These are phyloP conservation scores for Melolontha melolontha DNA, from an alignment of 2,888 invertebrate genomes.

Conservation along the genomic window DNA sequence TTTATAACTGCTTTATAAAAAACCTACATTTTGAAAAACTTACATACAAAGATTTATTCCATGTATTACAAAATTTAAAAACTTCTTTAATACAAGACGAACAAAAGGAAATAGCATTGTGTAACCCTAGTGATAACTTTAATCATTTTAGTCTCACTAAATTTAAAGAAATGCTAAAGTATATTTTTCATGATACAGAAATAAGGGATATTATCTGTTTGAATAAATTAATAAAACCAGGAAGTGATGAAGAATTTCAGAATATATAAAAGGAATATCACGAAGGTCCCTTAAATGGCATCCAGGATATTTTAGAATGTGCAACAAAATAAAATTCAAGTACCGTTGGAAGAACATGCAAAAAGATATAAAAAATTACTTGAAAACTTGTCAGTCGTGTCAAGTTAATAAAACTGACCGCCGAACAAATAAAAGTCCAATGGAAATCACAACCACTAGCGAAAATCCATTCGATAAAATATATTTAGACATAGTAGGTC, in stretches of 20 bases:
- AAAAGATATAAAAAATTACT: constrained; percentile 41
- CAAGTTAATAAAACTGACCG: constrained; percentile 51
- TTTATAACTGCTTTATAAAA: neutral
- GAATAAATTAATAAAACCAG: constrained; percentile 2
- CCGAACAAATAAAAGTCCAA: constrained; percentile 51
- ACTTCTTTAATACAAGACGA: neutral
- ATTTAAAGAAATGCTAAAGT: constrained; percentile 18
- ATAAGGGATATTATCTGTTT: constrained; percentile 4
- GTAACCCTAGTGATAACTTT: constrained; percentile 2
- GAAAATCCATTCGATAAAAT: constrained; percentile 54
- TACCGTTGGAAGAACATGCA: constrained; percentile 47
- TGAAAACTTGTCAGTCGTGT: too few species aligned
- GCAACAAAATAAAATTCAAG: constrained; percentile 39
- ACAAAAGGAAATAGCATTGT: neutral
- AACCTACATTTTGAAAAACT: constrained; percentile 2
- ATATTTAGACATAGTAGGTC: constrained; percentile 55
- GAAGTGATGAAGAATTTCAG: constrained; percentile 5
- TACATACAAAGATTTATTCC: neutral
- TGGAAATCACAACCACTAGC: constrained; percentile 56
- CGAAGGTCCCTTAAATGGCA: constrained; percentile 35
- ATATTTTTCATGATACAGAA: constrained; percentile 9
- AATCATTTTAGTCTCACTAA: neutral
- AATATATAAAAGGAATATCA: constrained; percentile 34
- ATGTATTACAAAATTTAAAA: too few species aligned
- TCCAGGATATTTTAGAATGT: constrained; percentile 34